Base-by-base conservation (phyloP, 2,113 vertebrate species). In the Symphodus melops region DNA sequence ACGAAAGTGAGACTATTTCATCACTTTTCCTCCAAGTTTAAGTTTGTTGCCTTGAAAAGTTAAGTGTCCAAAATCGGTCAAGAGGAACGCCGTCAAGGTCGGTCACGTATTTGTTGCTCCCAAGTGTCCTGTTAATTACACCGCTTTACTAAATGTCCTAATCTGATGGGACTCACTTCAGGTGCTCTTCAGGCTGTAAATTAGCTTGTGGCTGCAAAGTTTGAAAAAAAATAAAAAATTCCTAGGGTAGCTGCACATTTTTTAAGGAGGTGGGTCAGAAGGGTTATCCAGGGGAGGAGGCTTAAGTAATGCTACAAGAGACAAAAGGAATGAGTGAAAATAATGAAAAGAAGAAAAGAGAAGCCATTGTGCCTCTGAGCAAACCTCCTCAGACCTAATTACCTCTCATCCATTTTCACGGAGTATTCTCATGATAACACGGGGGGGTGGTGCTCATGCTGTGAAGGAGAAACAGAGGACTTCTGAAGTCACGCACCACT, bases 311-410 rank as follows among this genome's bases (percentile, higher is more conserved):
- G 78, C 75, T 61, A 81, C 68, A 53, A 81, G 62, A 86, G 60
- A 82, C 79, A 86, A 81, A 81, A 78, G 61, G 51, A 25, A n/a
- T 33, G 3, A 42, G 11, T 39, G 54, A 62, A 17, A 44, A 61
- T 17, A 63, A 64, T 46, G 68, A 77, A 65, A 36, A 58, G 53
- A 20, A 46, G 55, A 84, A 84, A 52, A 81, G 63, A 62, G 62
- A 56, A 77, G 55, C 53, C 78, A 67, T 86, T 89, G 79, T 90
- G 72, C 39, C 36, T 68, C 21, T 8, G 51, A 83, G 75, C 28
- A 78, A 82, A 75, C 60, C 72, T 86, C 79, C 72, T 88, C 62
- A 58, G 86, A 83, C 72, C 79, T 90, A 87, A 89, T 89, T 88
- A 83, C 73, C 77, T 68, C 75, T 61, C 87, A 88, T 87, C 76